Conservation (phyloP, 2,113 vertebrate species). For the Natator depressus region DNA sequence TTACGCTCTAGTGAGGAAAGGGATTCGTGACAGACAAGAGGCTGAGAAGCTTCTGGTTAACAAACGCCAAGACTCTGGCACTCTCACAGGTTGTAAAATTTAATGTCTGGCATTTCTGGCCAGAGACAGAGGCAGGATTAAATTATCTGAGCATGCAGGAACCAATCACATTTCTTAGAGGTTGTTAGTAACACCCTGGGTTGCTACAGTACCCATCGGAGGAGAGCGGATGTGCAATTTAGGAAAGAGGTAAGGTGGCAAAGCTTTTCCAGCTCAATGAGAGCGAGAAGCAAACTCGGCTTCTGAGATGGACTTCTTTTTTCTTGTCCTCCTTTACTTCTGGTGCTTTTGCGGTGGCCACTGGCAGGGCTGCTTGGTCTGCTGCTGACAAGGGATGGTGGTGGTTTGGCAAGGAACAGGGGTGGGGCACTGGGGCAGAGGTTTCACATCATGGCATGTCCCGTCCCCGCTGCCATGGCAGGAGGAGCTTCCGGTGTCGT, state of each 20-base stretch:
- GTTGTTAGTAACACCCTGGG: slow-evolving; percentile 8
- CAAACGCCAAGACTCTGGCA: background rate
- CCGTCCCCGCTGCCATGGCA: slow-evolving; percentile 34
- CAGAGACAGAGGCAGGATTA: background rate
- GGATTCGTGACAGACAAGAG: background rate
- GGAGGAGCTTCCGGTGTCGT: background rate
- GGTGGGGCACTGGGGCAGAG: slow-evolving; percentile 22
- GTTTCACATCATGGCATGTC: slow-evolving; percentile 46
- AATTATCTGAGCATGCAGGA: accelerated
- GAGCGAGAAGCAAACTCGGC: accelerated
- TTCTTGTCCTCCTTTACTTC: slow-evolving; percentile 6
- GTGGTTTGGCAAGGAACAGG: accelerated
- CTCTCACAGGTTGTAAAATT: slow-evolving; percentile 11
- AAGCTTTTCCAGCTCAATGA: slow-evolving; percentile 7
- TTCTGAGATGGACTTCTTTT: background rate
- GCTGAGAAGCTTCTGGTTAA: background rate
- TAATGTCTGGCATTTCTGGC: slow-evolving; percentile 45
- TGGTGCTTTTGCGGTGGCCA: slow-evolving; percentile 54
- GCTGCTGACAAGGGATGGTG: slow-evolving; percentile 52
- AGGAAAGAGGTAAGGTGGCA: background rate
- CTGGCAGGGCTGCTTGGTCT: slow-evolving; percentile 64
- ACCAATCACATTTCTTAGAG: background rate
- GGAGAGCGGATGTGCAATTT: background rate
- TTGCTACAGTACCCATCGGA: background rate
- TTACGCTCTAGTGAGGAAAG: background rate